A percentile compares a stretch with the other conserved stretches of the same genome.
phyloP scores from a whole-genome alignment of 2,113 vertebrate species.

The Noctilio leporinus region DNA sequence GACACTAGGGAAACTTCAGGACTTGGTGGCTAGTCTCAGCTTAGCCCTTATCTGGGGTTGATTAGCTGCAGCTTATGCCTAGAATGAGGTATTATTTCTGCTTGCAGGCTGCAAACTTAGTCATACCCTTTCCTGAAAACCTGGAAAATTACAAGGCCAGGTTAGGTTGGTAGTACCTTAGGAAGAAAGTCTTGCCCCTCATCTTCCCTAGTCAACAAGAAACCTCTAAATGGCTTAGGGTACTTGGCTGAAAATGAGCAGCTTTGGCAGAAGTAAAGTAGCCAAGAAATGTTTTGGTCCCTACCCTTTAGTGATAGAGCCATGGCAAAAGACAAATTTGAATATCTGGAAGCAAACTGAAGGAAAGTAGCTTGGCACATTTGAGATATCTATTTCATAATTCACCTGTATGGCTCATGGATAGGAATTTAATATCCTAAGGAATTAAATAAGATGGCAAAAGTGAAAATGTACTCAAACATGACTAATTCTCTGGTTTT shows the following conservation, averaged over 20 bases:
- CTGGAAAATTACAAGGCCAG: neutral
- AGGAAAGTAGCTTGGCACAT: slow-evolving; percentile 44
- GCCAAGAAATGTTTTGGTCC: slow-evolving; percentile 25
- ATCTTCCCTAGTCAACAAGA: neutral
- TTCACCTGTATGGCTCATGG: neutral
- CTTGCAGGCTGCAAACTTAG: neutral
- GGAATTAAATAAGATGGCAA: neutral
- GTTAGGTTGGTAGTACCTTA: neutral
- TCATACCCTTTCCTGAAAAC: neutral
- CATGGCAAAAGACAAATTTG: slow-evolving; percentile 51
- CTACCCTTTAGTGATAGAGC: slow-evolving; percentile 36
- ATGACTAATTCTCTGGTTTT: slow-evolving; percentile 1
- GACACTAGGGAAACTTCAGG: neutral
- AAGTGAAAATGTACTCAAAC: neutral
- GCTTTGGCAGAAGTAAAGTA: slow-evolving; percentile 52
- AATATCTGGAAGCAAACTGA: slow-evolving; percentile 49
- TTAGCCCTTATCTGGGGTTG: neutral
- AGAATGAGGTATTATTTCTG: neutral
- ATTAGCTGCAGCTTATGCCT: neutral
- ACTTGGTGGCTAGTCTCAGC: neutral
- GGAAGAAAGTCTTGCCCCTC: neutral
- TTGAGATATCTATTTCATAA: slow-evolving; percentile 34
- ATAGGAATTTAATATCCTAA: slow-evolving; percentile 38
- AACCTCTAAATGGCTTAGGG: slow-evolving; percentile 32
- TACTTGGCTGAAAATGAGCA: slow-evolving; percentile 56